Evolutionary conservation across 2,113 vertebrate genomes (phyloP).

Genomic region (Gymnorhina tibicen): DNA sequence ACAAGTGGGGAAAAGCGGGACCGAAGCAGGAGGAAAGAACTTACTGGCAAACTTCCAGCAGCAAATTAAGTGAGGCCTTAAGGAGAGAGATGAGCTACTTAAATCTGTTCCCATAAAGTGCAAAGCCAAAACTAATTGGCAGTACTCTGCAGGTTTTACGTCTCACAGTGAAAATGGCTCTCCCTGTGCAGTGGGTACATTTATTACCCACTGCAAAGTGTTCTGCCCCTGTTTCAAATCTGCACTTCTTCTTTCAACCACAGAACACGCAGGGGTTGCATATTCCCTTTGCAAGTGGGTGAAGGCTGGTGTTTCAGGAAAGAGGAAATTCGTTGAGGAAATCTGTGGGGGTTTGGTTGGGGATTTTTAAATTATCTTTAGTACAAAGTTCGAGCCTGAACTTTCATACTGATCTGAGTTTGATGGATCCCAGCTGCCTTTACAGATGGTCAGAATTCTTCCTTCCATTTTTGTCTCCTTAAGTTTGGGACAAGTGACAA

Average conservation of each 20-base stretch:
- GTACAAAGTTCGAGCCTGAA: neutral
- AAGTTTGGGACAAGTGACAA: neutral
- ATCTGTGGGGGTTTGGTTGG: neutral
- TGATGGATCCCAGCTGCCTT: neutral
- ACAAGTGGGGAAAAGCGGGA: neutral
- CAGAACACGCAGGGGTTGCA: neutral
- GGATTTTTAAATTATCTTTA: neutral
- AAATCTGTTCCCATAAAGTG: constrained; percentile 2
- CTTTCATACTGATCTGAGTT: neutral
- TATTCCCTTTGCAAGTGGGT: neutral
- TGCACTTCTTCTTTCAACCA: neutral
- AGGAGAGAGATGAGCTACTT: neutral
- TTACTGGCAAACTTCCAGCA: neutral
- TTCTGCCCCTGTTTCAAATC: neutral
- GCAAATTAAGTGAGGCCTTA: neutral
- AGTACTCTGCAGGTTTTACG: neutral
- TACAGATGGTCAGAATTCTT: neutral
- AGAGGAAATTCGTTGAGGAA: neutral
- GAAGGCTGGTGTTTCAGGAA: neutral
- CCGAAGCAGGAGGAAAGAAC: neutral
- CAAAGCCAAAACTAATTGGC: neutral
- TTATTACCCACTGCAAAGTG: neutral
- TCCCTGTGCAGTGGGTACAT: neutral
- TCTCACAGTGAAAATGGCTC: neutral
- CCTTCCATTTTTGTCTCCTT: neutral